Percentiles rank a stretch among this genome's conserved stretches.
These are phyloP conservation scores for Sitta carolinensis DNA, from an alignment of 2,797 vertebrate species.

Conservation along the genomic window DNA sequence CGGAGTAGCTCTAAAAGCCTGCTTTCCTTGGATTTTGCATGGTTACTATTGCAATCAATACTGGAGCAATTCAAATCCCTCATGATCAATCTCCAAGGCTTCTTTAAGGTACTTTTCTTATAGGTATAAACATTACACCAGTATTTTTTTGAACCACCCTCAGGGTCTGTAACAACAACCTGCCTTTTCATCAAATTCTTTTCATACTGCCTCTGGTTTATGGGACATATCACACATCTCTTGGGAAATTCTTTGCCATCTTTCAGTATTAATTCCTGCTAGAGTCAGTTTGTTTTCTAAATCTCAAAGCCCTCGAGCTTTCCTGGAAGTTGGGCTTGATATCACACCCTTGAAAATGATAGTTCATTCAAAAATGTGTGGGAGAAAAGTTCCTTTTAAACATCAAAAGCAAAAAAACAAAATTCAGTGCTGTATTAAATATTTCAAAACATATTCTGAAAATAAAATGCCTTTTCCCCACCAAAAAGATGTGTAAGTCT, in stretches of 20 bases:
- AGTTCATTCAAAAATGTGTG: not conserved
- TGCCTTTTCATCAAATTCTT: not conserved
- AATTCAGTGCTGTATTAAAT: not conserved
- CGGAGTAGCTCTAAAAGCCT: constrained; percentile 30
- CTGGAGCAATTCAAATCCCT: constrained; percentile 26
- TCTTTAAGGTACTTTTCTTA: constrained; percentile 28
- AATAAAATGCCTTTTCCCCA: not conserved
- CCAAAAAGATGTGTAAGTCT: not conserved
- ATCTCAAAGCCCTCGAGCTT: not conserved
- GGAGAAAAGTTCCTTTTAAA: not conserved
- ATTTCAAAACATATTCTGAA: not conserved
- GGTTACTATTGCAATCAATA: constrained; percentile 37
- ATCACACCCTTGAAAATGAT: not conserved
- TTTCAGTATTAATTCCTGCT: not conserved
- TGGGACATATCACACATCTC: not conserved
- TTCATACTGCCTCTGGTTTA: not conserved
- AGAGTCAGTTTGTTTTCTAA: not conserved
- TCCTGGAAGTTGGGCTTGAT: not conserved
- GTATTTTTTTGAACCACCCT: not conserved
- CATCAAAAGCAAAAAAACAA: not conserved
- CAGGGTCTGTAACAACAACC: not conserved
- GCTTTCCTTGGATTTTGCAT: constrained; percentile 17
- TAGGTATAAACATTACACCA: constrained; percentile 8
- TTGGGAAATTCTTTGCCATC: not conserved
- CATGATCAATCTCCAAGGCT: not conserved